Percentiles rank a stretch among this genome's conserved stretches.
phyloP scores from a whole-genome alignment of 2,888 invertebrate genomes.

The Labia minor region DNA sequence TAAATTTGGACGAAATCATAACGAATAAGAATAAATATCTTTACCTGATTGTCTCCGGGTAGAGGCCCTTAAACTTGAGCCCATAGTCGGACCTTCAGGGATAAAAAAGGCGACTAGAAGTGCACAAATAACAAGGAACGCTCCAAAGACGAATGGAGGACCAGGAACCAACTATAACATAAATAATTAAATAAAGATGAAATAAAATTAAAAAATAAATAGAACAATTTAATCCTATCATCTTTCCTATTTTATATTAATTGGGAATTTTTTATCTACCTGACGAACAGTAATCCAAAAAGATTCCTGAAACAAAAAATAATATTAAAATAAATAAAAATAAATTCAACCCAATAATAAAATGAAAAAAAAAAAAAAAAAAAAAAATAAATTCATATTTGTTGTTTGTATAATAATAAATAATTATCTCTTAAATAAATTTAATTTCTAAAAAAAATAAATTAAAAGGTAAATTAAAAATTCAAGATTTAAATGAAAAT shows the following conservation, averaged over 20 bases:
- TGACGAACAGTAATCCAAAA: conserved; percentile 27
- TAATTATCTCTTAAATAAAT: not conserved
- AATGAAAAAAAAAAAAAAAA: not conserved
- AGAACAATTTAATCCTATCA: not conserved
- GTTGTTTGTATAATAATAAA: not conserved
- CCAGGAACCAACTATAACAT: conserved; percentile 72
- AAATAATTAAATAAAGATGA: conserved; percentile 13
- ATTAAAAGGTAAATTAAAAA: no score
- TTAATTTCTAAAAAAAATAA: not conserved
- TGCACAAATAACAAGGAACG: conserved; percentile 90
- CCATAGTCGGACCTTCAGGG: conserved; percentile 49
- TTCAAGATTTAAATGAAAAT: no score
- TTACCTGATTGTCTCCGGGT: conserved; percentile 44
- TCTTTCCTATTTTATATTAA: not conserved
- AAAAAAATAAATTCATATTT: not conserved
- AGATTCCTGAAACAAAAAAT: conserved; percentile 26
- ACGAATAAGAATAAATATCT: conserved; percentile 28
- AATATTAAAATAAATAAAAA: conserved; percentile 17
- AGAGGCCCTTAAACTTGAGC: conserved; percentile 35
- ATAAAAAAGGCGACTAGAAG: conserved; percentile 84
- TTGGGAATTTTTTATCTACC: conserved; percentile 25
- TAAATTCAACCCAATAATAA: not conserved
- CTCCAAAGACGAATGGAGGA: conserved; percentile 96
- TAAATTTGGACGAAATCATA: no score
- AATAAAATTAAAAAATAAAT: not conserved